Base-by-base conservation (phyloP, 2,797 vertebrate species). In the Gymnothorax reevesii region DNA sequence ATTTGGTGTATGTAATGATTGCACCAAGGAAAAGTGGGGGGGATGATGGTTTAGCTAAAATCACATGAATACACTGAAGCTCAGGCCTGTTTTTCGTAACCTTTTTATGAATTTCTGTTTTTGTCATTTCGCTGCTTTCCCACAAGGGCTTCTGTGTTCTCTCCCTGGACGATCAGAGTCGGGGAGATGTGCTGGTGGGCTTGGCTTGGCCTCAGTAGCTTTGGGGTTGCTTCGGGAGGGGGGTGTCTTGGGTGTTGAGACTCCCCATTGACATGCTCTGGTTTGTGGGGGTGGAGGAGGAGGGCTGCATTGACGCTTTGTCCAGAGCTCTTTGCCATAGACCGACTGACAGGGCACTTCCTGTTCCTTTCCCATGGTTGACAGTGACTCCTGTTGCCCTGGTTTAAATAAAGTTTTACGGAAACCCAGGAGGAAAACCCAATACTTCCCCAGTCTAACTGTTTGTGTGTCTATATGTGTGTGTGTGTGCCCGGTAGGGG, bases 101-200 rank as follows among this genome's bases (percentile, higher is more conserved):
- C 10, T 75, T 75, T 42, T 75, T 75, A 49, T 49, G 73, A 49
- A 55, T 55, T 79, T 79, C 75, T 55, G 42, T 2, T 79, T 79
- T 79, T 79, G 54, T 79, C 17, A 79, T 79, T 75, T 52, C 49
- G 49, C 75, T 22, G 75, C 52, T 54, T 79, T 79, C 20, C 75
- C 75, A 79, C 49, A 22, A 52, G 49, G 75, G 75, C 52, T 52
- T 6, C 15, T 9, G 15, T 52, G 75, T 54, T 55, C 75, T n/a
- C 75, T 22, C 49, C 42, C 33, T 2, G 75, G 52, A 55, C 6
- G 75, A 52, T 54, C n/a, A 22, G 75, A 54, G 75, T 54, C 17
- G 52, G 75, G 15, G 73, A 12, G 75, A n/a, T 79, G 75, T 54
- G 75, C 75, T 7, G 75, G 20, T 79, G 75, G 75, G 75, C 25